Conservation (phyloP, 2,113 vertebrate species). For the Notechis scutatus region DNA sequence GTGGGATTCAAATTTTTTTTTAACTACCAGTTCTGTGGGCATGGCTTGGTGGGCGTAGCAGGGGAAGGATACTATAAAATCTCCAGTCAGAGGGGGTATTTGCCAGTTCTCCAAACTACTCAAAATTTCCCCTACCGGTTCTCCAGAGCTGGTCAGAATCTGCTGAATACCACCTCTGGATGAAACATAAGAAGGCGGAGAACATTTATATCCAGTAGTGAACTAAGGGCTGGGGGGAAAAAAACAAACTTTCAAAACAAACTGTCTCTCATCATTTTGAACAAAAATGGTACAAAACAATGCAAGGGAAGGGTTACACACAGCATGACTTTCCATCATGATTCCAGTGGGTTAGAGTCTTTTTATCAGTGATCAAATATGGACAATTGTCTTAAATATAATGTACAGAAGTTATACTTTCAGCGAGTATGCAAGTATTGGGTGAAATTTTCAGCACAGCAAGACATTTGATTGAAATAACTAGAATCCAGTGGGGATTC, state of each 20-base stretch:
- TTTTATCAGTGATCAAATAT: not conserved
- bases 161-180: not conserved
- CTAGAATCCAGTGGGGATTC: not conserved
- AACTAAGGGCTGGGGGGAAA: not conserved
- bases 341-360: not conserved
- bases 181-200: not conserved
- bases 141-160: too few species aligned
- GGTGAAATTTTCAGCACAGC: slow-evolving; percentile 5
- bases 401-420: not conserved
- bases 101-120: too few species aligned
- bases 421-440: not conserved
- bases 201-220: not conserved
- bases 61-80: too few species aligned
- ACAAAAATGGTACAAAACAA: not conserved
- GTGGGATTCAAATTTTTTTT: too few species aligned
- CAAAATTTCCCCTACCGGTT: too few species aligned
- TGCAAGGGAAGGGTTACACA: not conserved
- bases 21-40: too few species aligned
- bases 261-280: not conserved
- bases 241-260: not conserved
- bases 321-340: not conserved
- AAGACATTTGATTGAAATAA: not conserved
- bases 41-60: too few species aligned
- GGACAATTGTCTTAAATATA: slow-evolving; percentile 5
- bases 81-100: too few species aligned